Evolutionary conservation across 2,797 vertebrate species (phyloP).

Genomic region (Liasis olivaceus): DNA sequence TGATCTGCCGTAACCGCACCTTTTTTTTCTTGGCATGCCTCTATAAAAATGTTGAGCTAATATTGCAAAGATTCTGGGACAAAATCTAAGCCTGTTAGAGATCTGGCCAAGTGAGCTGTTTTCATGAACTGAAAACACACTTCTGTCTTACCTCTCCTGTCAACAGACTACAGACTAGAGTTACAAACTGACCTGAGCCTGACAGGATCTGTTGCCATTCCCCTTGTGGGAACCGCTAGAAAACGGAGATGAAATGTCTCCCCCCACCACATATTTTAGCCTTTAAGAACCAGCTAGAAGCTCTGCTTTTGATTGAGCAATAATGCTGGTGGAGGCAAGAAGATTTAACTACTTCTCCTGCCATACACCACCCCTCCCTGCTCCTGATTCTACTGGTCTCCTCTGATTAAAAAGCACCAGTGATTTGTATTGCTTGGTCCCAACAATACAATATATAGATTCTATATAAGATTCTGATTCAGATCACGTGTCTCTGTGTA

Average conservation of each 20-base stretch:
- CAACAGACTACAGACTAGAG: not conserved
- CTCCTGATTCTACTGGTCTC: not conserved
- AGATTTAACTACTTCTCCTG: not conserved
- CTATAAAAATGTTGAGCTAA: not conserved
- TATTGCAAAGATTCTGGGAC: not conserved
- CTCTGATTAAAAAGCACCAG: not conserved
- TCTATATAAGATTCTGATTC: not conserved
- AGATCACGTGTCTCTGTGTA: not conserved
- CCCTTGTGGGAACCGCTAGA: not conserved
- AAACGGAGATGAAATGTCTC: not conserved
- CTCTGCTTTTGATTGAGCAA: not conserved
- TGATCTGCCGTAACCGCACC: not conserved
- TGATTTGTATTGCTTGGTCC: not conserved
- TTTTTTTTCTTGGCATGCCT: no score
- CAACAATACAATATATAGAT: not conserved
- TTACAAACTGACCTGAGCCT: not conserved
- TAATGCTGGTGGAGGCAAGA: not conserved
- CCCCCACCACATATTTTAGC: not conserved
- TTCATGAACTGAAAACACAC: not conserved
- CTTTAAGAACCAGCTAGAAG: not conserved
- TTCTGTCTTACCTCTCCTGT: not conserved
- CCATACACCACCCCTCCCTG: not conserved
- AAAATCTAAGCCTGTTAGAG: not conserved
- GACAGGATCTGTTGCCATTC: not conserved
- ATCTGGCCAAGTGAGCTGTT: not conserved